phyloP scores from a whole-genome alignment of 2,797 vertebrate genomes.

The Alectoris magna region DNA sequence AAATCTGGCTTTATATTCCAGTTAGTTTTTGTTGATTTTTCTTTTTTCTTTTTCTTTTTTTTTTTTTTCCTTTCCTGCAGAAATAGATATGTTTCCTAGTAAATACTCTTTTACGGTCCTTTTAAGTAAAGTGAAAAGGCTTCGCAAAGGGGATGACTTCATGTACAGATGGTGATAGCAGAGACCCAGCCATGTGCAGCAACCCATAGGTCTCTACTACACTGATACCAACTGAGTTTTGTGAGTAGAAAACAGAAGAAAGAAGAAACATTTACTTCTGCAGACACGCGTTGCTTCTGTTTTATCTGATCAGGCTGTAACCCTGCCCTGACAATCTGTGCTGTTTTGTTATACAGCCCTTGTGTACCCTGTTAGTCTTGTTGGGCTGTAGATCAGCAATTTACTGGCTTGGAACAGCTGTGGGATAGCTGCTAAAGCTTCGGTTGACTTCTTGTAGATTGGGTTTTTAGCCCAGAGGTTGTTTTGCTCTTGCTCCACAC shows the following conservation, averaged over 20 bases:
- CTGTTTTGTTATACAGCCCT: not conserved
- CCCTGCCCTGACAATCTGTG: not conserved
- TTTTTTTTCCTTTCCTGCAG: not conserved
- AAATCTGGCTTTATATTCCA: not conserved
- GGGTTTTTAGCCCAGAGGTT: not conserved
- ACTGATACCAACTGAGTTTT: not conserved
- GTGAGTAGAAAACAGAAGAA: not conserved
- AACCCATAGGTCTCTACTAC: rapidly evolving
- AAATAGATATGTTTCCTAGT: not conserved
- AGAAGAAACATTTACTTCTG: not conserved
- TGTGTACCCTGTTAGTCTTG: not conserved
- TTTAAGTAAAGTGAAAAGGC: not conserved
- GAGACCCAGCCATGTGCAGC: not conserved
- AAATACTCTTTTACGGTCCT: not conserved
- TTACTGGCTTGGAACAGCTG: not conserved
- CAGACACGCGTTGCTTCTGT: not conserved
- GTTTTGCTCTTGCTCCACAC: not conserved
- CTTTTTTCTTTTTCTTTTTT: no score
- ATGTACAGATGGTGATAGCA: not conserved
- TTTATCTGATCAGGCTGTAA: not conserved
- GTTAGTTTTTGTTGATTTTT: not conserved
- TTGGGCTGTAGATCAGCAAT: slow-evolving; percentile 31
- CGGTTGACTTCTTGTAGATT: rapidly evolving
- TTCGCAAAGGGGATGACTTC: not conserved
- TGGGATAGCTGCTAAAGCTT: not conserved